Conservation (phyloP, 1,140 invertebrate species). For the Drosophila bifasciata region DNA sequence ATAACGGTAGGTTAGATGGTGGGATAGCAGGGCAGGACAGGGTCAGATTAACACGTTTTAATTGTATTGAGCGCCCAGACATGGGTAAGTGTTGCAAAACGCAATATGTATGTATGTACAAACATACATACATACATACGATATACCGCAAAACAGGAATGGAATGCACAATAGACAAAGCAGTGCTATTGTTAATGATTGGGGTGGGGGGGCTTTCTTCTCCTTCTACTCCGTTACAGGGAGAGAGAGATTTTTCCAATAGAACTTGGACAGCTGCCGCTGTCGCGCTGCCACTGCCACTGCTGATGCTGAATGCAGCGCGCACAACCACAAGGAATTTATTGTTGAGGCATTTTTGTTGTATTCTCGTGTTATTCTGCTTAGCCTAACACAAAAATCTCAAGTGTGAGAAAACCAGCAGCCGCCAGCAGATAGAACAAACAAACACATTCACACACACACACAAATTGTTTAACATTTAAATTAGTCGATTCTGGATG, state of each 20-base stretch:
- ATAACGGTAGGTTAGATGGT: slow-evolving; percentile 3
- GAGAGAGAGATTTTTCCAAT: slow-evolving; percentile 15
- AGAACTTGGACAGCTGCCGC: slow-evolving; percentile 1
- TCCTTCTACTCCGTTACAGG: slow-evolving; percentile 12
- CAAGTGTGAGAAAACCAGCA: slow-evolving; percentile 62
- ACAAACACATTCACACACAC: slow-evolving; percentile 12
- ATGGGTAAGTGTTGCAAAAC: slow-evolving; percentile 67
- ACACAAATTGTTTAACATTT: slow-evolving; percentile 61
- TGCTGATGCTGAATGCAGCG: slow-evolving; percentile 21
- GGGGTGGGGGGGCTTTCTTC: slow-evolving; percentile 10
- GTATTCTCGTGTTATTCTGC: slow-evolving; percentile 29
- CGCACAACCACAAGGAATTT: slow-evolving; percentile 71
- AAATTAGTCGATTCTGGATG: slow-evolving; percentile 65
- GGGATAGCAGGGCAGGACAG: slow-evolving; percentile 32
- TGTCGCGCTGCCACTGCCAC: too few species aligned
- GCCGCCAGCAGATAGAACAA: slow-evolving; percentile 20
- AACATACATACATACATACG: neutral
- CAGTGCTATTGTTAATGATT: slow-evolving; percentile 51
- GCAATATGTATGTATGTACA: neutral
- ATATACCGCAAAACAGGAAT: slow-evolving; percentile 41
- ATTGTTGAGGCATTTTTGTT: slow-evolving; percentile 74
- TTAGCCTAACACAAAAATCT: slow-evolving; percentile 32
- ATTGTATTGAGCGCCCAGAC: slow-evolving; percentile 38
- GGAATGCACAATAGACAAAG: slow-evolving; percentile 50
- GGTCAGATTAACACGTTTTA: slow-evolving; percentile 61